Base-by-base conservation (phyloP, 92 coral and sea anemone species). In the Porites lobata region DNA sequence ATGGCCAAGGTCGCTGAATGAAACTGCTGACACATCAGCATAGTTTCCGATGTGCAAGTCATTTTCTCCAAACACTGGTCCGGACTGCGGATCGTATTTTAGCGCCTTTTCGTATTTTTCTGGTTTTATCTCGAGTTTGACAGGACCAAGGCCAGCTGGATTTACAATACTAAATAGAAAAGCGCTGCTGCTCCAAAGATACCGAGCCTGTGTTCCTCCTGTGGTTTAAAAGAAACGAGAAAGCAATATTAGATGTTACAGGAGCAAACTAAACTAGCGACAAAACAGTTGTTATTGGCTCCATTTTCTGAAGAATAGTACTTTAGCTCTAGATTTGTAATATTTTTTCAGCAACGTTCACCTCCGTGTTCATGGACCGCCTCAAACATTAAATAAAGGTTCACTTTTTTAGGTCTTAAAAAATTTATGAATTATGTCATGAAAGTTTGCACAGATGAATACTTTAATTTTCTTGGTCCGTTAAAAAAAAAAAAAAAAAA, bases 131-230 rank as follows among this genome's bases (percentile, higher is more conserved):
- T 76, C 65, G 63, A 94, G 89, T 78, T 90, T 87, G 57, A 92
- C 76, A 43, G 96, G 98, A n/a, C 32, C 87, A 50, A 84, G 50
- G 20, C 91, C 91, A 66, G 52, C 76, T 65, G 91, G 89, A 32
- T 92, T 94, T 54, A 75, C 87, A 12, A 94, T 75, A 47, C 98
- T 94, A 86, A 94, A 94, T 18, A 94, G 75, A 78, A 94, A 94
- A 4, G 94, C 58, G 18, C 62, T 59, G 14, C 54, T 10, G 50
- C 84, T 77, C 63, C 80, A 74, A 50, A 84, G 73, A 15, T 84
- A 75, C 54, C 73, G 22, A 1, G 24, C 59, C 7, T 72, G 10
- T 11, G 21, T 10, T 82, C 52, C 88, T 61, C 52, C 88, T 74
- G 64, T 74, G 22, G 6, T 21, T 71, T 73, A 47, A 38, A 56